These are phyloP conservation scores for Eulimnadia texana DNA, from an alignment of 1,140 invertebrate genomes.

Conservation along the genomic window DNA sequence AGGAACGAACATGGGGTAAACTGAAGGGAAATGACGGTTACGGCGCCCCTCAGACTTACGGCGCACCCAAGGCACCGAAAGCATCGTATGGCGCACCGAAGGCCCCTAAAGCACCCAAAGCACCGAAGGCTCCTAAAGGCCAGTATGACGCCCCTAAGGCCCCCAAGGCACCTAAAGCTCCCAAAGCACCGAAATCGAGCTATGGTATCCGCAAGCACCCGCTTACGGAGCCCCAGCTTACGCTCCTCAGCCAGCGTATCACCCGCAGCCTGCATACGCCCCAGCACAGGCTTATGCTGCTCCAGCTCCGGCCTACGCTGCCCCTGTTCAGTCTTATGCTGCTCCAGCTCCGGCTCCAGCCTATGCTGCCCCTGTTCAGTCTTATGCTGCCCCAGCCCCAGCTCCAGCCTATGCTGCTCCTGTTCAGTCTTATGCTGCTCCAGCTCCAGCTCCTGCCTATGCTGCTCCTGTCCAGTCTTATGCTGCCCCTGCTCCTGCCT, in stretches of 20 bases:
- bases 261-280: background rate
- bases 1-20: background rate
- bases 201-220: slow-evolving; percentile 4
- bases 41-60: slow-evolving; percentile 12
- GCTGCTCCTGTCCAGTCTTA: background rate
- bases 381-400: too few relatives aligned
- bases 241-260: background rate
- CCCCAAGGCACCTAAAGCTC: slow-evolving; percentile 2
- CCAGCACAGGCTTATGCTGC: background rate
- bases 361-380: too few relatives aligned
- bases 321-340: too few relatives aligned
- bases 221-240: slow-evolving; percentile 10
- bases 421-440: background rate
- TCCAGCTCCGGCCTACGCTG: too few relatives aligned
- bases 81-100: slow-evolving; percentile 8
- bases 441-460: background rate
- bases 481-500: background rate
- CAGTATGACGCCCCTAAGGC: slow-evolving; percentile 10
- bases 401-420: background rate
- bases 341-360: too few relatives aligned
- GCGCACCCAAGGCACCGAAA: slow-evolving; percentile 15
- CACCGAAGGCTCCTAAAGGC: slow-evolving; percentile 17
- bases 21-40: background rate
- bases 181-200: slow-evolving; percentile 6
- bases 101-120: slow-evolving; percentile 17